phyloP scores from a whole-genome alignment of 2,113 vertebrate species.

The Isurus oxyrinchus region DNA sequence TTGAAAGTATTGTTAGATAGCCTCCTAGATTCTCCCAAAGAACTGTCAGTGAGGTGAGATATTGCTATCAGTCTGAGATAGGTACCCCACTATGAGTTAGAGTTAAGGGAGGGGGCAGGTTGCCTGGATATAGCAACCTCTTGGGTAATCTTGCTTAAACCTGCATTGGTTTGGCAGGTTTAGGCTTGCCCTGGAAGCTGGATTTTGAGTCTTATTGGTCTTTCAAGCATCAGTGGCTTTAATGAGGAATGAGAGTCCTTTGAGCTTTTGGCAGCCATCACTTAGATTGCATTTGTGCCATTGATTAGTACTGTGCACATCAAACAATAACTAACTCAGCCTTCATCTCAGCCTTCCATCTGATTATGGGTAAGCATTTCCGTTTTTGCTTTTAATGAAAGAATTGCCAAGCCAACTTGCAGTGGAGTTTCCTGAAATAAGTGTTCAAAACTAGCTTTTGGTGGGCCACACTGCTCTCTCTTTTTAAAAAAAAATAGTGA shows the following conservation, averaged over 20 bases:
- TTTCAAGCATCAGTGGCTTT: background rate
- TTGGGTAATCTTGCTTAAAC: background rate
- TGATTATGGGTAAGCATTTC: background rate
- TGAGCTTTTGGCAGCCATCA: background rate
- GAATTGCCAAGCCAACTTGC: background rate
- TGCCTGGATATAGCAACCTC: background rate
- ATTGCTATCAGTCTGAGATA: background rate
- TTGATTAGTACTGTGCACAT: background rate
- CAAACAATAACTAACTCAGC: background rate
- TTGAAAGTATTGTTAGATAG: no score
- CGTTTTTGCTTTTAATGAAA: background rate
- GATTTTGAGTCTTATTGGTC: background rate
- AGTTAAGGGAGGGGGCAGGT: background rate
- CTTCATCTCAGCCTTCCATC: background rate
- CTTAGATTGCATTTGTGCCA: background rate
- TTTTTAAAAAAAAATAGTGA: background rate
- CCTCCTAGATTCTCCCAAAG: no score
- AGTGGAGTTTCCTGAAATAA: background rate
- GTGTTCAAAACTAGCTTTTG: background rate
- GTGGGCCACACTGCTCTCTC: background rate
- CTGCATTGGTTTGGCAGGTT: background rate
- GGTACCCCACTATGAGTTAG: background rate
- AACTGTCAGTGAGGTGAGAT: background rate
- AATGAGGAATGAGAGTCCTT: background rate
- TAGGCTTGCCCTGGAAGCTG: background rate